Evolutionary conservation across 2,113 vertebrate species (phyloP).

Genomic region (Apteryx owenii): DNA sequence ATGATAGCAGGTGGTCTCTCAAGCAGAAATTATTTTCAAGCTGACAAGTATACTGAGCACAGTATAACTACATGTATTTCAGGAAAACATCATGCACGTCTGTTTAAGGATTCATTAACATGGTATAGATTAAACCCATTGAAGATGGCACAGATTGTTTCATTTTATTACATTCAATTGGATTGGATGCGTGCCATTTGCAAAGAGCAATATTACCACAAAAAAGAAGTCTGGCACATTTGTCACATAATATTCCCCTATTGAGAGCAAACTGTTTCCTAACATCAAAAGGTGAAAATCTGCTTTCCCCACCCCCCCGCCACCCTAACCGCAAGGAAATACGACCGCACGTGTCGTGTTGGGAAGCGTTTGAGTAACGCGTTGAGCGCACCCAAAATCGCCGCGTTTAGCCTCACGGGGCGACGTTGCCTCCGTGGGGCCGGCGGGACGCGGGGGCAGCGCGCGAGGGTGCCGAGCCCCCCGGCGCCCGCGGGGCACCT

Average conservation of each 20-base stretch:
- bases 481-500: too few relatives aligned
- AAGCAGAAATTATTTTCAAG: slow-evolving; percentile 67
- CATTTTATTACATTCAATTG: slow-evolving; percentile 77
- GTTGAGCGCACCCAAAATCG: accelerated
- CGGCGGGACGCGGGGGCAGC: too few relatives aligned
- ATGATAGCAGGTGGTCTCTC: slow-evolving; percentile 61
- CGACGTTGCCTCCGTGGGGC: not conserved
- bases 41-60: slow-evolving; percentile 44
- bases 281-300: slow-evolving; percentile 63
- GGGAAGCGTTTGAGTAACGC: not conserved
- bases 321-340: not conserved
- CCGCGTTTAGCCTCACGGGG: not conserved
- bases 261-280: slow-evolving; percentile 63
- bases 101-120: slow-evolving; percentile 78
- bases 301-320: slow-evolving; percentile 44
- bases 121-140: slow-evolving; percentile 74
- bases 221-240: slow-evolving; percentile 62
- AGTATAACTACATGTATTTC: slow-evolving; percentile 58
- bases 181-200: slow-evolving; percentile 78
- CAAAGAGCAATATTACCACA: slow-evolving; percentile 74
- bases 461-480: too few relatives aligned
- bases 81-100: slow-evolving; percentile 61
- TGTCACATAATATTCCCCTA: slow-evolving; percentile 68
- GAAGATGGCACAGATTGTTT: slow-evolving; percentile 78
- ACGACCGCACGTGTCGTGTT: not conserved